phyloP scores from a whole-genome alignment of 2,113 vertebrate species.

The Malurus alboscapulatus region DNA sequence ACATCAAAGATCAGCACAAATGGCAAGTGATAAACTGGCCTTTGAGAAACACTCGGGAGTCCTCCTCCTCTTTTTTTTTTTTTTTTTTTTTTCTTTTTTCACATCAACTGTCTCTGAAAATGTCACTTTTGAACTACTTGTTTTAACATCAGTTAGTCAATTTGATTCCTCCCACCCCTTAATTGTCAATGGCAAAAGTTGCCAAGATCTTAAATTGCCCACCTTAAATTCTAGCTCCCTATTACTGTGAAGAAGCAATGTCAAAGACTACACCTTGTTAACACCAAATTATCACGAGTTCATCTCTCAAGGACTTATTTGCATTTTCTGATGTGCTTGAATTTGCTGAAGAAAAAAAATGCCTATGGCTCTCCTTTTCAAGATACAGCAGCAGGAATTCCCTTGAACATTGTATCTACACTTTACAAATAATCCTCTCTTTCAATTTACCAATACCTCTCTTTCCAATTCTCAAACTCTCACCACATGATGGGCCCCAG shows the following conservation, averaged over 20 bases:
- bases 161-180: conserved; percentile 3
- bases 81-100: background rate
- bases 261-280: conserved; percentile 38
- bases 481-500: background rate
- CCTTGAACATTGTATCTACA: background rate
- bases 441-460: background rate
- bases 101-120: conserved; percentile 21
- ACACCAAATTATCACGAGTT: background rate
- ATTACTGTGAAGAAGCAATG: conserved; percentile 21
- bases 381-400: background rate
- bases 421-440: background rate
- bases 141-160: conserved; percentile 40
- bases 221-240: background rate
- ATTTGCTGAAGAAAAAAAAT: background rate
- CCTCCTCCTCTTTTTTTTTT: background rate
- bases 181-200: conserved; percentile 19
- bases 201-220: background rate
- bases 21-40: conserved; percentile 58
- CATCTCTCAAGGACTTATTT: background rate
- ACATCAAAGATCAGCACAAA: conserved; percentile 62
- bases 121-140: conserved; percentile 14
- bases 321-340: background rate
- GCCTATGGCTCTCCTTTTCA: background rate
- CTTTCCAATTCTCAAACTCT: background rate
- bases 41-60: conserved; percentile 17